Evolutionary conservation across 2,888 invertebrate genomes (phyloP).

Genomic region (Pyrocoelia pectoralis): DNA sequence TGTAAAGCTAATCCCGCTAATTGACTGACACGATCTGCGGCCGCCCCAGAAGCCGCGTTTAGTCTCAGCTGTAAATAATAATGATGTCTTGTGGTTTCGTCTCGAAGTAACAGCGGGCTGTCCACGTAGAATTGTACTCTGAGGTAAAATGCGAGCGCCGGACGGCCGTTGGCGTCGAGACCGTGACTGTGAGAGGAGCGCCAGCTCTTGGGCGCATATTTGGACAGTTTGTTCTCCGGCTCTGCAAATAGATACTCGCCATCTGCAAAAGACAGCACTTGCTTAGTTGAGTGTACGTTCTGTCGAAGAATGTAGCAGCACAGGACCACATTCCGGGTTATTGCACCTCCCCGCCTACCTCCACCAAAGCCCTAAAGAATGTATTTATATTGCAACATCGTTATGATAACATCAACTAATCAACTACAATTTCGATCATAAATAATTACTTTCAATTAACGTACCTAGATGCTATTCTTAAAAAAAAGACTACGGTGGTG

Average conservation of each 20-base stretch:
- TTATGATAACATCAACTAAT: conserved; percentile 49
- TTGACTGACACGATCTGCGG: conserved; percentile 74
- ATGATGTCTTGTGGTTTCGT: conserved; percentile 90
- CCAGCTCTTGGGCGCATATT: conserved; percentile 97
- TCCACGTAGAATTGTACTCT: conserved; percentile 95
- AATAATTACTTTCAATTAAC: conserved; percentile 19
- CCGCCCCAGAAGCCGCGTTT: conserved; percentile 77
- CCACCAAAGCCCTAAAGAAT: conserved; percentile 34
- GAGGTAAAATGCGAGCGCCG: conserved; percentile 87
- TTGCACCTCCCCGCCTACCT: conserved; percentile 36
- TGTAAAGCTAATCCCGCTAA: conserved; percentile 91
- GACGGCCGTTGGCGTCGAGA: conserved; percentile 88
- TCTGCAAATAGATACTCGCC: conserved; percentile 96
- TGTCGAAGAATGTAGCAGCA: conserved; percentile 55
- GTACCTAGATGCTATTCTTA: neutral
- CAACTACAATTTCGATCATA: conserved; percentile 44
- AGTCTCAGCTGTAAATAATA: conserved; percentile 95
- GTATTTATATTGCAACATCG: conserved; percentile 42
- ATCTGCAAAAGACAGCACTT: conserved; percentile 71
- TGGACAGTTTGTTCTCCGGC: conserved; percentile 93
- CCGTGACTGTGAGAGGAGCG: conserved; percentile 92
- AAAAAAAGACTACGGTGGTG: too few relatives aligned
- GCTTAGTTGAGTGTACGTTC: conserved; percentile 34
- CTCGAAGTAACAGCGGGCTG: conserved; percentile 87
- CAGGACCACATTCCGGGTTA: conserved; percentile 55